phyloP scores from a whole-genome alignment of 2,797 vertebrate species.

The Acipenser ruthenus region DNA sequence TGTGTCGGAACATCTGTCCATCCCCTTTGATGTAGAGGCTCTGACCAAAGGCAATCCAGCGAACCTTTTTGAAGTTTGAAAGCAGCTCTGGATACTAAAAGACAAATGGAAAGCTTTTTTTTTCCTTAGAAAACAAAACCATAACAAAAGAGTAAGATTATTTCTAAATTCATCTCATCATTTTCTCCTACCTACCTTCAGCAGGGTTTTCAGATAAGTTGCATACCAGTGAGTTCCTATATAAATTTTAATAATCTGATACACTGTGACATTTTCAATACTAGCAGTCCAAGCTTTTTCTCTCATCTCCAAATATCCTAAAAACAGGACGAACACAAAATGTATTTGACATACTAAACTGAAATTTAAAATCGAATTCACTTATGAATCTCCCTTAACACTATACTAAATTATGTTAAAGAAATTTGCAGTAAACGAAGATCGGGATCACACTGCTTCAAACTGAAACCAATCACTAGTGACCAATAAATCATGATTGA shows the following conservation, averaged over 20 bases:
- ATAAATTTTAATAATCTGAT: conserved; percentile 53
- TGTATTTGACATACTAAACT: conserved; percentile 6
- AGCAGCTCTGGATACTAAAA: conserved; percentile 51
- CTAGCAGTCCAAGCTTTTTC: conserved; percentile 39
- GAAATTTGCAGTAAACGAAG: too few relatives aligned
- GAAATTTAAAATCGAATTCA: conserved; percentile 2
- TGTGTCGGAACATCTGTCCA: conserved; percentile 45
- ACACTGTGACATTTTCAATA: conserved; percentile 37
- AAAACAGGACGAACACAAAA: conserved; percentile 14
- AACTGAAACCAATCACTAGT: too few relatives aligned
- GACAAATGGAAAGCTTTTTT: conserved; percentile 12
- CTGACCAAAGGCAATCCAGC: conserved; percentile 49
- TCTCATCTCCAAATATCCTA: conserved; percentile 19
- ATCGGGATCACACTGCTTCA: too few relatives aligned
- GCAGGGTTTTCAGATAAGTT: conserved; percentile 46
- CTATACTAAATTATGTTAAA: too few relatives aligned
- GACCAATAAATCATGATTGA: too few relatives aligned
- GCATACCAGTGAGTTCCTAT: conserved; percentile 54
- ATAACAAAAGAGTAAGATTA: too few relatives aligned
- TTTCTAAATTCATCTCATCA: too few relatives aligned
- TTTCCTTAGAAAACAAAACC: too few relatives aligned
- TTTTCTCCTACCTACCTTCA: conserved; percentile 39
- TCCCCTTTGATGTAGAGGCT: conserved; percentile 47
- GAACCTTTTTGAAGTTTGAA: conserved; percentile 39
- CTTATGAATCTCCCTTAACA: too few relatives aligned